Percentiles rank a stretch among this genome's conserved stretches.
phyloP scores from a whole-genome alignment of 2,888 invertebrate genomes.

The Nymphalis polychloros region DNA sequence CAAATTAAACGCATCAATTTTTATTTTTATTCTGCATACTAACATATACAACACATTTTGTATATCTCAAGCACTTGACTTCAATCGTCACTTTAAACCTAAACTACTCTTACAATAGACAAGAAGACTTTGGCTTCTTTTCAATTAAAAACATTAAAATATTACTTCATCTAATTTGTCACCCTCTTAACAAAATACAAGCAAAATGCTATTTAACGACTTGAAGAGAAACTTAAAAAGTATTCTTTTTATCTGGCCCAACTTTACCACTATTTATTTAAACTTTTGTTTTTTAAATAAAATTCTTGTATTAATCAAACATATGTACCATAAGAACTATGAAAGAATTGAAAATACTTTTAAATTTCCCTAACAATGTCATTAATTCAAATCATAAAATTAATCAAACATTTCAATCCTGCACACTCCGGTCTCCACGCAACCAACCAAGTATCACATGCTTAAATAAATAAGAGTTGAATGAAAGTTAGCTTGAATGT shows the following conservation, averaged over 20 bases:
- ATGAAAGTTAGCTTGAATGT: constrained; percentile 1
- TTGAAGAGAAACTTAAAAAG: constrained; percentile 21
- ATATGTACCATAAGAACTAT: neutral
- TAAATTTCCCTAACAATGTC: constrained; percentile 27
- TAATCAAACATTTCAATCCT: constrained; percentile 1
- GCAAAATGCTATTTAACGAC: constrained; percentile 32
- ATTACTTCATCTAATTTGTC: constrained; percentile 53
- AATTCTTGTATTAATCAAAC: neutral
- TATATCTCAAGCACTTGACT: constrained; percentile 55
- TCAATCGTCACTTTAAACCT: constrained; percentile 60
- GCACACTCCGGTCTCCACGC: neutral
- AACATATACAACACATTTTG: constrained; percentile 54
- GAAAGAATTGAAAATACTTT: constrained; percentile 2
- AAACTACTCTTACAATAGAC: constrained; percentile 53
- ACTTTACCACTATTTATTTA: neutral
- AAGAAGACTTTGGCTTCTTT: constrained; percentile 78
- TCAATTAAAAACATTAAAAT: constrained; percentile 55
- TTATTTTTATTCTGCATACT: constrained; percentile 61
- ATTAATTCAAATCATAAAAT: constrained; percentile 20
- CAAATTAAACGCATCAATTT: constrained; percentile 44
- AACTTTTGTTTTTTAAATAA: neutral
- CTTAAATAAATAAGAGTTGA: constrained; percentile 2
- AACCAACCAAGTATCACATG: neutral
- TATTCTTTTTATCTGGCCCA: neutral
- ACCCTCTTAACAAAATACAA: constrained; percentile 36